Base-by-base conservation (phyloP, 2,888 invertebrate genomes). In the Agonum fuliginosum region DNA sequence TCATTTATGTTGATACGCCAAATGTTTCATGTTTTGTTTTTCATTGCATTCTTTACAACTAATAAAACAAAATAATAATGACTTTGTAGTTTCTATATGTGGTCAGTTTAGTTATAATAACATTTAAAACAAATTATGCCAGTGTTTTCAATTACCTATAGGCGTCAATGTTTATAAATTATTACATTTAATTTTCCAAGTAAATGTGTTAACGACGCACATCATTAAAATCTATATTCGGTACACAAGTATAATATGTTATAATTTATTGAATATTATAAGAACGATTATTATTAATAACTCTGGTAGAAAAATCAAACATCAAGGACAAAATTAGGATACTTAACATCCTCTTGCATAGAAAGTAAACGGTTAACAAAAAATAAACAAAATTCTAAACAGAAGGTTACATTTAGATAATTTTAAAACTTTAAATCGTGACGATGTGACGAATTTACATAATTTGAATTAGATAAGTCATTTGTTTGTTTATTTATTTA, bases 341-440 rank as follows among this genome's bases (percentile, higher is more conserved):
- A n/a, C 17, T n/a, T 14, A 14, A 46, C 46, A 46, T 46, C 46
- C 46, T 17, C 3, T 46, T 1, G 17, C 5, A 14, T 4, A 43
- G 46, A 46, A 46, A 46, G 46, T 46, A 46, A 46, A 46, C 17
- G 19, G 8, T 46, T 46, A 19, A 46, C 3, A 46, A 46, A 46
- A 46, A 14, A 46, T 46, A 46, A 19, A 46, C 46, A 46, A 46
- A 46, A 46, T 5, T 14, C 17, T 46, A 46, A 19, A 14, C 14
- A 14, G 43, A 43, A 43, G 43, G 43, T 14, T 43, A 14, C n/a
- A 43, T 12, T 3, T 2, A 6, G 17, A 14, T 43, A 43, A 43
- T 43, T 14, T 46, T 46, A n/a, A n/a, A n/a, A n/a, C n/a, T n/a
- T n/a, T n/a, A n/a, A n/a, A n/a, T n/a, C n/a, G 46, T 46, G 46